Base-by-base conservation (phyloP, 30 jellyfish, hydroid and myxozoan genomes). In the Pelagia noctiluca region DNA sequence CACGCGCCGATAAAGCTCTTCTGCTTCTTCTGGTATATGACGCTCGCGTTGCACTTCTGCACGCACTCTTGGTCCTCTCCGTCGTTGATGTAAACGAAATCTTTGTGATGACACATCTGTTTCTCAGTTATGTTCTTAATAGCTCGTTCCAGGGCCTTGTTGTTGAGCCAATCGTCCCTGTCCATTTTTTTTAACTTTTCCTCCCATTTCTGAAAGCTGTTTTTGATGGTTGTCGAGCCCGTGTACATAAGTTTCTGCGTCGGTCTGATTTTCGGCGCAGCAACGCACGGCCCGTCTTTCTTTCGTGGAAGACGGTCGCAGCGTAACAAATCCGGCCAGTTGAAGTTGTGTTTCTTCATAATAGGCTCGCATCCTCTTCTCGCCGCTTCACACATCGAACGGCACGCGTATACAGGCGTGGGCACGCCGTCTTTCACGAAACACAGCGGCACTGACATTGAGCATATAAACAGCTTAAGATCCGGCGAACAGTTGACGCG, bases 301-400 rank as follows among this genome's bases (percentile, higher is more conserved):
- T 69, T 50, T 35, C 60, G 48, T 19, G 98, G 91, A 21, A 91
- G 29, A 1, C 88, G 66, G n/a, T 72, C 74, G 80, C 98, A 91
- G 30, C 80, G 53, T 57, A 91, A 64, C 38, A 53, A 37, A 22
- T 91, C 89, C 18, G 98, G 98, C 98, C 98, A 91, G 65, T 69
- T 63, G 82, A 91, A 91, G 28, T 90, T 73, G 50, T 82, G 85
- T 47, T 71, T 74, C 47, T 52, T 77, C 98, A 91, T 91, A 18
- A 91, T 35, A 8, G 98, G 98, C 37, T 91, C 98, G 75, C 98
- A 91, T 0, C 98, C 98, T 23, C 30, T 80, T 48, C 96, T 85
- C 23, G 98, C 96, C 48, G 34, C 63, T 38, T 91, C 98, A 50
- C 98, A 91, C 85, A 91, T 88, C 32, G 90, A 95, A 7, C 98